These are phyloP conservation scores for Ornithoptera priamus DNA, from an alignment of 2,888 invertebrate species.

Conservation along the genomic window DNA sequence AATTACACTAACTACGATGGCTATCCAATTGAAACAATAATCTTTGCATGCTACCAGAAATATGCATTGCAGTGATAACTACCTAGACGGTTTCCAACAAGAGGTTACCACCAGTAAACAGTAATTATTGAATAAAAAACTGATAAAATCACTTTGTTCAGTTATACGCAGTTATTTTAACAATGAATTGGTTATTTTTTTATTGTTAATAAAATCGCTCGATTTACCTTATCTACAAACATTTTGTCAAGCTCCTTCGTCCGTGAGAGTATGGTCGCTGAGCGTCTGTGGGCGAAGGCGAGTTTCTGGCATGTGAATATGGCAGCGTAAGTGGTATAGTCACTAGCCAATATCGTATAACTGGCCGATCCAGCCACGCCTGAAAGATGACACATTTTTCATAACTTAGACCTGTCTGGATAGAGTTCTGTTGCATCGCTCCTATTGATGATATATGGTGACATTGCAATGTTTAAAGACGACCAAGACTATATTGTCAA, in stretches of 20 bases:
- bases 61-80: too few relatives aligned
- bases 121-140: neutral
- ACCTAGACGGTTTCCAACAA: too few relatives aligned
- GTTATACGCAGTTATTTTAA: neutral
- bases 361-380: conserved; percentile 87
- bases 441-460: too few relatives aligned
- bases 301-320: conserved; percentile 90
- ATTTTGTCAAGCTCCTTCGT: conserved; percentile 85
- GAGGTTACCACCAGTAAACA: too few relatives aligned
- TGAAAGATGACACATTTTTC: conserved; percentile 43
- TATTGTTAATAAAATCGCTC: neutral
- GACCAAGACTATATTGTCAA: too few relatives aligned
- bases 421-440: too few relatives aligned
- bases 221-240: conserved; percentile 82
- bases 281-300: conserved; percentile 86
- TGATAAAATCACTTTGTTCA: neutral
- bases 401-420: too few relatives aligned
- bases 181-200: neutral
- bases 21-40: too few relatives aligned
- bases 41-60: too few relatives aligned
- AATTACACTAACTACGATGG: too few relatives aligned
- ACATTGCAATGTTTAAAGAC: too few relatives aligned
- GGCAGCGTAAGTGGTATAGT: conserved; percentile 87
- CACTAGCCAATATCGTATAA: conserved; percentile 87
- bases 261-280: conserved; percentile 90